Conservation (phyloP, 2,113 vertebrate species). For the Pygoscelis antarcticus region DNA sequence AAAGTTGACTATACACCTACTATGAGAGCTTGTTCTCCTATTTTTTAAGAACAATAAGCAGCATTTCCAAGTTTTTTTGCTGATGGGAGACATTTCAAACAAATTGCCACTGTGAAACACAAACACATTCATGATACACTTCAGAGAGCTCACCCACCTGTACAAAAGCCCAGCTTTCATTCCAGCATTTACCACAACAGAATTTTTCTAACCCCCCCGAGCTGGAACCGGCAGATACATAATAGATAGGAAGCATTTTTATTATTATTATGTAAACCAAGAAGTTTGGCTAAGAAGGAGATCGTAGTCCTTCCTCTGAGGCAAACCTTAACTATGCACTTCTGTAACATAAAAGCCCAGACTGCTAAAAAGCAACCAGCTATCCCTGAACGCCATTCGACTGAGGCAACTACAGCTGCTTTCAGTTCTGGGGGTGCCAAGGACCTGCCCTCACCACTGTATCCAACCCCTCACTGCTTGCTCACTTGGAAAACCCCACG, state of each 20-base stretch:
- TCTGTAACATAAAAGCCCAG: background rate
- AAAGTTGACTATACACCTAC: background rate
- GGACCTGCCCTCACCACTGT: rapidly evolving
- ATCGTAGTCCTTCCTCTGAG: background rate
- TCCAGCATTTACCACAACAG: background rate
- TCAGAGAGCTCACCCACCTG: background rate
- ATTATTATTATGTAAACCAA: background rate
- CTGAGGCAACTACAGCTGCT: background rate
- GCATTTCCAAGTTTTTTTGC: background rate
- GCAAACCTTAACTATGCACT: background rate
- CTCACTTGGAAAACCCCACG: background rate
- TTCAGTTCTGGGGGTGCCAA: background rate
- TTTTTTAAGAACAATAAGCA: background rate
- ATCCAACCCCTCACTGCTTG: rapidly evolving
- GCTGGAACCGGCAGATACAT: background rate
- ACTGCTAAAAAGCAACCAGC: background rate
- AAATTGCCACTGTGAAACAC: background rate
- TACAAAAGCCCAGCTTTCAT: background rate
- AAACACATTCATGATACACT: background rate
- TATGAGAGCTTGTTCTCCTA: background rate
- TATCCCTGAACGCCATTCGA: background rate
- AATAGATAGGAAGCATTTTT: background rate
- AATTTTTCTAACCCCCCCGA: background rate
- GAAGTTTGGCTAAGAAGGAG: background rate
- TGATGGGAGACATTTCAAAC: background rate